Evolutionary conservation across 1,140 invertebrate species (phyloP).

Genomic region (Maniola jurtina): DNA sequence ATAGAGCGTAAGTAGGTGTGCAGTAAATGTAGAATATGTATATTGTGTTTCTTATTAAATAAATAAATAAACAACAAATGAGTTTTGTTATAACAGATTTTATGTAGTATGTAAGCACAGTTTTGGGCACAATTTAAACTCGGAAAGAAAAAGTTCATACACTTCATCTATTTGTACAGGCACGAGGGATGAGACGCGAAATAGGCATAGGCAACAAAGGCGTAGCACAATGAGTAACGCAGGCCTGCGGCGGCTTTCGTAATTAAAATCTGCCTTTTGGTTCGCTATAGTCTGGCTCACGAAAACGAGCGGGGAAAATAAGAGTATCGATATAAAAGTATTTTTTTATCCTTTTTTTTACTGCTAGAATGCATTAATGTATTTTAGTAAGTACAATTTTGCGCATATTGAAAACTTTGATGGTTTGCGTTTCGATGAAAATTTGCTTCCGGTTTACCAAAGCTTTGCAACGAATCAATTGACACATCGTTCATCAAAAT

Average conservation of each 20-base stretch:
- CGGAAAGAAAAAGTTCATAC: conserved; percentile 13
- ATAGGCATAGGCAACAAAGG: conserved; percentile 44
- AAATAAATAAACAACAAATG: no score
- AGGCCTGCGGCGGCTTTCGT: conserved; percentile 53
- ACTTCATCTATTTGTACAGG: conserved; percentile 24
- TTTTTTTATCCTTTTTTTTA: not conserved
- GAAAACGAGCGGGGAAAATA: conserved; percentile 28
- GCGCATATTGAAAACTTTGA: no score
- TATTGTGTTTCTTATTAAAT: no score
- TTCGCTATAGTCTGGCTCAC: conserved; percentile 43
- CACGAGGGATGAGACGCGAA: conserved; percentile 23
- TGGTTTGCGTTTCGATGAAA: no score
- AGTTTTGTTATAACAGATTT: not conserved
- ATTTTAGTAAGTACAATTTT: no score
- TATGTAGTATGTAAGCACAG: not conserved
- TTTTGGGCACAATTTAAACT: not conserved
- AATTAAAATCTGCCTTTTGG: conserved; percentile 72
- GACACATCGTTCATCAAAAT: no score
- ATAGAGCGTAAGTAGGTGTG: no score
- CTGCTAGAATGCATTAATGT: not conserved
- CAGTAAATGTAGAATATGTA: no score
- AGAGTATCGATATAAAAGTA: conserved; percentile 28
- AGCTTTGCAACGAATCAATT: no score
- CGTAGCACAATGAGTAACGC: conserved; percentile 39
- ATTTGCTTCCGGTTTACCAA: no score